phyloP scores from a whole-genome alignment of 2,113 vertebrate genomes.

The Shinisaurus crocodilurus region DNA sequence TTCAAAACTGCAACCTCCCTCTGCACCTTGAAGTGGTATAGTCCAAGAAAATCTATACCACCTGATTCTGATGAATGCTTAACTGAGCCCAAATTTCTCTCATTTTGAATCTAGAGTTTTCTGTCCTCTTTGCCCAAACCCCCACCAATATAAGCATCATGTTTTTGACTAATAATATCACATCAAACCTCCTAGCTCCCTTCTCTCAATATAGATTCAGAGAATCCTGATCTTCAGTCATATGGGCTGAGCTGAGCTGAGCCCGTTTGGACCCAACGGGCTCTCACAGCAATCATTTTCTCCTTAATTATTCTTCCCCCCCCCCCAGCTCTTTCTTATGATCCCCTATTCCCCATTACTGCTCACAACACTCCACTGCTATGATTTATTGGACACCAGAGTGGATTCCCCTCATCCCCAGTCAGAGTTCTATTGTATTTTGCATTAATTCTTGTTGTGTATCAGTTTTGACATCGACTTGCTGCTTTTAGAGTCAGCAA shows the following conservation, averaged over 20 bases:
- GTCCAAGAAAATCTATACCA: neutral
- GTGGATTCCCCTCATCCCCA: constrained; percentile 64
- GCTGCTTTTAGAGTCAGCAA: constrained; percentile 64
- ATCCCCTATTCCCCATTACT: constrained; percentile 68
- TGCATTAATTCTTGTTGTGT: constrained; percentile 69
- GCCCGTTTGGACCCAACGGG: constrained; percentile 61
- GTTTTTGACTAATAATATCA: constrained; percentile 54
- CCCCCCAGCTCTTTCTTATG: constrained; percentile 67
- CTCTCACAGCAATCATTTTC: constrained; percentile 67
- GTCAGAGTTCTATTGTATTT: constrained; percentile 61
- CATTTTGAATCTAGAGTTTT: neutral
- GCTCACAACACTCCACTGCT: constrained; percentile 55
- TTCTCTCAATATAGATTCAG: constrained; percentile 59
- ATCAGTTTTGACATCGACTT: constrained; percentile 69
- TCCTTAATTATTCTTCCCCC: constrained; percentile 66
- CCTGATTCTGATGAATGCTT: neutral
- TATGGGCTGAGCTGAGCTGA: constrained; percentile 55
- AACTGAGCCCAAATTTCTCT: constrained; percentile 23
- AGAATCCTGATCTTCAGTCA: constrained; percentile 58
- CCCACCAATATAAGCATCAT: constrained; percentile 51
- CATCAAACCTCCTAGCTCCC: constrained; percentile 55
- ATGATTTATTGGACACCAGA: constrained; percentile 71
- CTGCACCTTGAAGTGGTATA: neutral
- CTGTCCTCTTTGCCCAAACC: neutral
- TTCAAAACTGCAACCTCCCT: constrained; percentile 9